phyloP scores from a whole-genome alignment of 2,888 invertebrate genomes.

The Zhuqinia jingwanae region DNA sequence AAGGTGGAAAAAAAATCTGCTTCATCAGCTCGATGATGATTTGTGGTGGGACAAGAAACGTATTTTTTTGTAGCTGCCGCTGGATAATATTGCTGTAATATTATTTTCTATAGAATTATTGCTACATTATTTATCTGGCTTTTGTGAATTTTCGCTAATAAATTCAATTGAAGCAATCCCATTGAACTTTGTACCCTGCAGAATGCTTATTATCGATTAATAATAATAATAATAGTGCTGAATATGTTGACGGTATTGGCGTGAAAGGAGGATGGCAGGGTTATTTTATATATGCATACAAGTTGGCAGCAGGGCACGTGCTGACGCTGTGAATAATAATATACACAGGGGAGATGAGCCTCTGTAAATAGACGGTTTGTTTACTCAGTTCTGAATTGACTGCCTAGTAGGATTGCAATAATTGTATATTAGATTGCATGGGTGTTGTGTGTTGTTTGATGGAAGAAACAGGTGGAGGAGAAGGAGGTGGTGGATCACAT shows the following conservation, averaged over 20 bases:
- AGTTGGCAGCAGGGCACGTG: not conserved
- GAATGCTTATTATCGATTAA: constrained; percentile 4
- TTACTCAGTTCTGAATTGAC: not conserved
- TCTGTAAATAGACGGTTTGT: constrained; percentile 1
- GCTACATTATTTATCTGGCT: not conserved
- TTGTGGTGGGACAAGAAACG: too few relatives aligned
- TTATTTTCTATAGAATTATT: too few relatives aligned
- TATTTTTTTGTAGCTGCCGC: too few relatives aligned
- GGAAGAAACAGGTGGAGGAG: not conserved
- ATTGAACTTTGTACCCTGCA: not conserved
- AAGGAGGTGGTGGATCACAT: not conserved
- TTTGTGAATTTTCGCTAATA: not conserved
- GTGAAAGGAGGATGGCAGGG: too few relatives aligned
- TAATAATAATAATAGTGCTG: not conserved
- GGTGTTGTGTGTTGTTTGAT: not conserved
- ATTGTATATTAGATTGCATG: not conserved
- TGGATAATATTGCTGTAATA: too few relatives aligned
- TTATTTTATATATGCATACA: too few relatives aligned
- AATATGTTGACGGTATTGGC: not conserved
- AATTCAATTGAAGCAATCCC: constrained; percentile 5
- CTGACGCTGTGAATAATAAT: not conserved
- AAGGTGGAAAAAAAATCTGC: too few relatives aligned
- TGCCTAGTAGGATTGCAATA: not conserved
- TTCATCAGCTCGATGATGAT: too few relatives aligned
- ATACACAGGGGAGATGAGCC: not conserved